Conservation (phyloP, 2,113 vertebrate genomes). For the Herpailurus yagouaroundi region DNA sequence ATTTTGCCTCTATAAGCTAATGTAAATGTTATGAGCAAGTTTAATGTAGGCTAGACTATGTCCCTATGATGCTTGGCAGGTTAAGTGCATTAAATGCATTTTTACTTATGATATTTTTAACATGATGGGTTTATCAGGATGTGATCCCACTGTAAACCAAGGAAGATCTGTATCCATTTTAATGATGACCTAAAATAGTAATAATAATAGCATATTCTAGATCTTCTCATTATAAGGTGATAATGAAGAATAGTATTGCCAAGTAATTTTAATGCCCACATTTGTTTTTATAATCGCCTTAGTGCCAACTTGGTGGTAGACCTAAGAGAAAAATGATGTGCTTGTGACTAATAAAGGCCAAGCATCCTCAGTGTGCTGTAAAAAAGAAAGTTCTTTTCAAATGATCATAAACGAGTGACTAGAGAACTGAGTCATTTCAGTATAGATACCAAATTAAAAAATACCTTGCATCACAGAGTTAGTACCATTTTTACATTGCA, state of each 20-base stretch:
- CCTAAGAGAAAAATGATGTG: not conserved
- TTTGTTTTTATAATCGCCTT: not conserved
- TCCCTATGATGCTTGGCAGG: not conserved
- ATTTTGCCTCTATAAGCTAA: not conserved
- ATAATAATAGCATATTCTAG: not conserved
- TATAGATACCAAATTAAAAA: not conserved
- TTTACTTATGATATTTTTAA: not conserved
- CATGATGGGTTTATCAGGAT: not conserved
- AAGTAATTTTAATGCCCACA: constrained; percentile 1
- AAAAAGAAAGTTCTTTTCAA: constrained; percentile 10
- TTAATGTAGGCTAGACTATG: not conserved
- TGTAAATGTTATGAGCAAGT: not conserved
- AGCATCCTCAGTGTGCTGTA: not conserved
- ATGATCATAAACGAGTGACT: not conserved
- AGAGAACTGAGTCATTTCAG: not conserved
- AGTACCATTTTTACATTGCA: not conserved
- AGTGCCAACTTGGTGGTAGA: not conserved
- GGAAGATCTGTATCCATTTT: not conserved
- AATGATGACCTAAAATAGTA: not conserved
- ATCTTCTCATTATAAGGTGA: not conserved
- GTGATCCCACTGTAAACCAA: not conserved
- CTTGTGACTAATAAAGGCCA: not conserved
- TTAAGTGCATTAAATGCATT: not conserved
- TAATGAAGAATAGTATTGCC: not conserved
- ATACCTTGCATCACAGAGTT: not conserved